Conservation (phyloP, 2,888 invertebrate species). For the Pocota personata region DNA sequence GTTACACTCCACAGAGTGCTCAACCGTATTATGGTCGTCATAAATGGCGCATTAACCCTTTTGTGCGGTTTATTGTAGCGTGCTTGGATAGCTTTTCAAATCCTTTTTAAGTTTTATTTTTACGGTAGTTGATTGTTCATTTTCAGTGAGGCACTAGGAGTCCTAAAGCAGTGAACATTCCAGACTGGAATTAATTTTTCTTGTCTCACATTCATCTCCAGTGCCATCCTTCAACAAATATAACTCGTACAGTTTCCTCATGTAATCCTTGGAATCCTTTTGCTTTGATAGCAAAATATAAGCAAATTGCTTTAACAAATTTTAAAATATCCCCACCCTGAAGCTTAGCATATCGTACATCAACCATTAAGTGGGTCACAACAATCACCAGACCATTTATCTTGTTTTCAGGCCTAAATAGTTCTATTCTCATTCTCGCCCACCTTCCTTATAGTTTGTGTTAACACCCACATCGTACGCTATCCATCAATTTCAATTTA, state of each 20-base stretch:
- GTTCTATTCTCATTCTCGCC: background rate
- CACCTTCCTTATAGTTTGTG: background rate
- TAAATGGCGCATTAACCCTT: conserved; percentile 48
- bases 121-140: background rate
- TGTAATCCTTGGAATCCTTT: background rate
- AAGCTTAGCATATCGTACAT: background rate
- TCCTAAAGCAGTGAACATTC: background rate
- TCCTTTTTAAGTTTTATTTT: background rate
- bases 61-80: conserved; percentile 21
- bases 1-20: background rate
- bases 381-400: conserved; percentile 9
- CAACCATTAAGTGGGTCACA: conserved; percentile 25
- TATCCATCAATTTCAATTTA: conserved; percentile 52
- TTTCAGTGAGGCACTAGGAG: background rate
- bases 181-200: too few relatives aligned
- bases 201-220: too few relatives aligned
- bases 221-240: background rate
- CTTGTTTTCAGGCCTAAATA: conserved; percentile 6
- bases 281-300: background rate
- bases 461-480: conserved; percentile 12
- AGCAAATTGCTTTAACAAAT: background rate
- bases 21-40: conserved; percentile 19
- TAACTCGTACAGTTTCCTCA: background rate
- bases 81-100: conserved; percentile 9
- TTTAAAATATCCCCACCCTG: background rate